Percentiles rank a stretch among this genome's conserved stretches.
Conservation (phyloP, 2,888 invertebrate species). For the Gymnosoma rotundatum region DNA sequence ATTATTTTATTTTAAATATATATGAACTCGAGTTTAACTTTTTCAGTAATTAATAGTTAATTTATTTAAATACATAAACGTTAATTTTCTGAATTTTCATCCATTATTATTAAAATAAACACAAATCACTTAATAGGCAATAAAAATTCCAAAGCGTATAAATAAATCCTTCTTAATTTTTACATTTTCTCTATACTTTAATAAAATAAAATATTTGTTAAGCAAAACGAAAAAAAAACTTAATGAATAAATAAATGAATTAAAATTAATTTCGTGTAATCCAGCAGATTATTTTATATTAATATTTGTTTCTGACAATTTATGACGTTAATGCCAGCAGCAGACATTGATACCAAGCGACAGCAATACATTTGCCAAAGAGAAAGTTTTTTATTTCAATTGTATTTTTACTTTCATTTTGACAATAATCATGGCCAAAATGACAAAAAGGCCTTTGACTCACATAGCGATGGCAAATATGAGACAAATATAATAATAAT, state of each 20-base stretch:
- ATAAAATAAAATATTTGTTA: too few relatives aligned
- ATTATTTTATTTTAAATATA: too few relatives aligned
- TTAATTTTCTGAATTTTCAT: too few relatives aligned
- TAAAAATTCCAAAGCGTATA: too few relatives aligned
- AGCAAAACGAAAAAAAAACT: too few relatives aligned
- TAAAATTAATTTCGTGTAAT: constrained; percentile 55
- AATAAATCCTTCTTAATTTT: too few relatives aligned
- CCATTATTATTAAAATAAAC: too few relatives aligned
- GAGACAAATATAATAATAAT: constrained; percentile 55
- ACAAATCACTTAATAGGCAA: too few relatives aligned
- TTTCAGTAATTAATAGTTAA: too few relatives aligned
- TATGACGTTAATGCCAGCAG: constrained; percentile 41
- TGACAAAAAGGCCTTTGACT: constrained; percentile 4
- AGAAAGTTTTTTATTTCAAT: constrained; percentile 30
- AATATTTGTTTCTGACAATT: constrained; percentile 33
- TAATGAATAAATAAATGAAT: constrained; percentile 24
- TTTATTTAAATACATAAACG: too few relatives aligned
- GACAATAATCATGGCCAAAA: constrained; percentile 23
- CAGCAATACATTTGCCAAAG: constrained; percentile 14
- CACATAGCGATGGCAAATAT: neutral
- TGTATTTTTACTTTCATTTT: constrained; percentile 1
- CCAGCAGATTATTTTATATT: constrained; percentile 53
- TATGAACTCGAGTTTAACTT: too few relatives aligned
- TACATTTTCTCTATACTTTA: too few relatives aligned
- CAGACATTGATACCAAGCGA: constrained; percentile 20